Conservation (phyloP, 2,888 invertebrate species). For the Scaeva pyrastri region DNA sequence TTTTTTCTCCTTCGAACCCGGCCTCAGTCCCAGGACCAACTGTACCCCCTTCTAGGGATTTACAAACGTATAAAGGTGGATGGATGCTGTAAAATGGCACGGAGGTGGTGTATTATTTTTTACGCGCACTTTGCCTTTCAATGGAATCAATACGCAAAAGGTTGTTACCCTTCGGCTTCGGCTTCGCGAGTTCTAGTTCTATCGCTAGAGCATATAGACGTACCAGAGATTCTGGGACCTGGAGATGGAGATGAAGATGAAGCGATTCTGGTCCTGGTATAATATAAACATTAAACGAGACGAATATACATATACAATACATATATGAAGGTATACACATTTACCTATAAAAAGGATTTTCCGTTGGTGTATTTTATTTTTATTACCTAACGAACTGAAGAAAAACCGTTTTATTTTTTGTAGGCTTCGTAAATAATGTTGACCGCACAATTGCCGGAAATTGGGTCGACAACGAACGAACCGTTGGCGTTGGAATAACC, state of each 20-base stretch:
- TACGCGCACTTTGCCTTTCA: conserved; percentile 68
- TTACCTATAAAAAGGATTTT: conserved; percentile 61
- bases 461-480: conserved; percentile 54
- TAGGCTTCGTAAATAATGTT: conserved; percentile 63
- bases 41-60: background rate
- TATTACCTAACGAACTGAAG: conserved; percentile 30
- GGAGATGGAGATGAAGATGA: background rate
- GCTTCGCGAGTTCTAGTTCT: conserved; percentile 23
- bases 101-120: conserved; percentile 31
- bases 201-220: background rate
- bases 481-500: conserved; percentile 15
- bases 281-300: no score
- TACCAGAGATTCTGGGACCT: conserved; percentile 20
- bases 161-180: conserved; percentile 76
- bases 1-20: conserved; percentile 47
- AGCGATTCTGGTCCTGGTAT: no score
- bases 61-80: background rate
- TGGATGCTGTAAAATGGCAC: conserved; percentile 52
- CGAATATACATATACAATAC: no score
- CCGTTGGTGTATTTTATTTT: conserved; percentile 58
- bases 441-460: conserved; percentile 71
- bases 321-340: no score
- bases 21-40: background rate
- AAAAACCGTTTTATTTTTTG: conserved; percentile 43
- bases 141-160: conserved; percentile 75